Conservation (phyloP, 1,140 invertebrate species). For the Trachymyrmex septentrionalis region DNA sequence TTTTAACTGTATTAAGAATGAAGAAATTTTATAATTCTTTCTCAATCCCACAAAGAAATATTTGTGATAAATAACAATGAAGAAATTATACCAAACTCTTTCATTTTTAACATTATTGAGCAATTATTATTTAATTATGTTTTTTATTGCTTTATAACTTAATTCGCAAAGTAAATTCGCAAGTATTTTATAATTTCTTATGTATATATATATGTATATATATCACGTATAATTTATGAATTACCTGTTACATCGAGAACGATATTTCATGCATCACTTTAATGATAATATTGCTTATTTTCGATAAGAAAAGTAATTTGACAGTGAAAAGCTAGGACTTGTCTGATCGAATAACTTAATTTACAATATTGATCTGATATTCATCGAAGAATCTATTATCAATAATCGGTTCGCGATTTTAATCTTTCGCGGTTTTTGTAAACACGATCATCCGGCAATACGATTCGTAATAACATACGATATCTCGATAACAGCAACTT, state of each 20-base stretch:
- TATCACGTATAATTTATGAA: not conserved
- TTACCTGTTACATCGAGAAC: not conserved
- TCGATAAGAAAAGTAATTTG: not conserved
- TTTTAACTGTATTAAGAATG: not conserved
- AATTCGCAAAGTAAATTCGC: not conserved
- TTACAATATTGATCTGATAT: not conserved
- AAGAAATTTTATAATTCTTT: conserved; percentile 24
- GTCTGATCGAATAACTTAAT: conserved; percentile 4
- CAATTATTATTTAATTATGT: not conserved
- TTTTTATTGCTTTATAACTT: not conserved
- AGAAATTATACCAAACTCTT: not conserved
- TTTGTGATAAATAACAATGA: not conserved
- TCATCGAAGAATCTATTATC: not conserved
- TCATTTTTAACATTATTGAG: not conserved
- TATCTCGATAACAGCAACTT: conserved; percentile 34
- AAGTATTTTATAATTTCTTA: not conserved
- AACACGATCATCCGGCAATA: not conserved
- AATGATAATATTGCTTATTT: not conserved
- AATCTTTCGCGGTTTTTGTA: not conserved
- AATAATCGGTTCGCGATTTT: not conserved
- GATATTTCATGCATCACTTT: not conserved
- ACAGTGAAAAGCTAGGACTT: not conserved
- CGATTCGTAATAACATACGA: conserved; percentile 14
- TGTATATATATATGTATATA: too few species aligned
- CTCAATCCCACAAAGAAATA: not conserved